Base-by-base conservation (phyloP, 2,888 invertebrate species). In the Andrena fulva region DNA sequence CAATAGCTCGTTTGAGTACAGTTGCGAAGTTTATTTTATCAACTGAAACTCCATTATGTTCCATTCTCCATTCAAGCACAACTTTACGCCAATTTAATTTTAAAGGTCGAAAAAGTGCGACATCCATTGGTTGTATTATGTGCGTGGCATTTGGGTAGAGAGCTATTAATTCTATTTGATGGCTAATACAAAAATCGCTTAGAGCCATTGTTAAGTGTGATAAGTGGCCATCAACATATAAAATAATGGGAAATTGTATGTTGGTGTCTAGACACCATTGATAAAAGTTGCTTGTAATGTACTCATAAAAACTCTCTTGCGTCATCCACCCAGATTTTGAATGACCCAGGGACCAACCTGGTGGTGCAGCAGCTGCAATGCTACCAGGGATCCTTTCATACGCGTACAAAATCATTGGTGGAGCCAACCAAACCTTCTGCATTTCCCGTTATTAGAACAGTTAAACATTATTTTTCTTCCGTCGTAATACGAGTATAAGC, bases 281-380 rank as follows among this genome's bases (percentile, higher is more conserved):
- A 48, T 48, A 48, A 48, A 48, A 48, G 12, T 12, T 48, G 16
- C 3, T 48, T 16, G 48, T 85, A 24, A 93, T 87, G 78, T 88
- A 93, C 85, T 93, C 91, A 82, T 80, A 93, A 84, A 94, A 93
- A 20, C 87, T 87, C 73, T 91, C 91, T 7, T 89, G 77, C 7
- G 91, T 93, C 93, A 92, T 94, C 94, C 93, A 94, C 2, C 93
- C 93, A 69, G 83, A 89, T 27, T 93, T 92, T 24, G 90, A 90
- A 82, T 87, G 90, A 80, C 92, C 93, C 31, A 92, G 48, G 33
- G 90, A 90, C 93, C 93, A 94, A 31, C 77, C 85, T 81, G 82
- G 35, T 59, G 91, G 91, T 68, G 91, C 79, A 70, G 73, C 69
- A 5, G 20, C 16, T 56, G 48, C 27, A 50, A 79, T 79, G 67